phyloP scores from a whole-genome alignment of 2,888 invertebrate genomes.

The Formica aserva region DNA sequence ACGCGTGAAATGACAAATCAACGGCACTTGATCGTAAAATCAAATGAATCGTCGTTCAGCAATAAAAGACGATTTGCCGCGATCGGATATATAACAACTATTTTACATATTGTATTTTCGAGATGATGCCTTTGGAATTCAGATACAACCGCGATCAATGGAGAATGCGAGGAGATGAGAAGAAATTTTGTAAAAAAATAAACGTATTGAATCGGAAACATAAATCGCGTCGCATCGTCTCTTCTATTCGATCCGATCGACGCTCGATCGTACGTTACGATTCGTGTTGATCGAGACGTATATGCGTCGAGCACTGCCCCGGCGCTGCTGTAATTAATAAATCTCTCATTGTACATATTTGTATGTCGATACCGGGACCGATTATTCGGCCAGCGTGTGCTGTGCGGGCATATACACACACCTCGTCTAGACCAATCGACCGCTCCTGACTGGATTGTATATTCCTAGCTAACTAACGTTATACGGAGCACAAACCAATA shows the following conservation, averaged over 20 bases:
- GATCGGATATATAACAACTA: constrained; percentile 2
- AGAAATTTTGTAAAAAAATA: neutral
- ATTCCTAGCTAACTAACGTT: constrained; percentile 72
- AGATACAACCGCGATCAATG: neutral
- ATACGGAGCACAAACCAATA: constrained; percentile 60
- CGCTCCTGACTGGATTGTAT: constrained; percentile 74
- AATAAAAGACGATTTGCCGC: neutral
- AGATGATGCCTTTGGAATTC: neutral
- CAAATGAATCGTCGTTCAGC: neutral
- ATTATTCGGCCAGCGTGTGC: constrained; percentile 73
- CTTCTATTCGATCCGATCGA: neutral
- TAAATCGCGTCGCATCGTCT: neutral
- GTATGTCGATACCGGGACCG: constrained; percentile 73
- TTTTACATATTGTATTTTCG: neutral
- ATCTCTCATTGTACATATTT: constrained; percentile 79
- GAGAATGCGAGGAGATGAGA: neutral
- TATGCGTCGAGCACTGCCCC: neutral
- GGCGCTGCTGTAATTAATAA: constrained; percentile 71
- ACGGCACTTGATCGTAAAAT: constrained; percentile 7
- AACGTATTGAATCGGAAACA: neutral
- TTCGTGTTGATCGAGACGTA: constrained; percentile 14
- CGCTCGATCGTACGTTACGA: no score
- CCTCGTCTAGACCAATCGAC: constrained; percentile 82
- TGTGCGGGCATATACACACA: constrained; percentile 69
- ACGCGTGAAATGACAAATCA: constrained; percentile 55